phyloP scores from a whole-genome alignment of 2,888 invertebrate genomes.

The Zeuzera pyrina region DNA sequence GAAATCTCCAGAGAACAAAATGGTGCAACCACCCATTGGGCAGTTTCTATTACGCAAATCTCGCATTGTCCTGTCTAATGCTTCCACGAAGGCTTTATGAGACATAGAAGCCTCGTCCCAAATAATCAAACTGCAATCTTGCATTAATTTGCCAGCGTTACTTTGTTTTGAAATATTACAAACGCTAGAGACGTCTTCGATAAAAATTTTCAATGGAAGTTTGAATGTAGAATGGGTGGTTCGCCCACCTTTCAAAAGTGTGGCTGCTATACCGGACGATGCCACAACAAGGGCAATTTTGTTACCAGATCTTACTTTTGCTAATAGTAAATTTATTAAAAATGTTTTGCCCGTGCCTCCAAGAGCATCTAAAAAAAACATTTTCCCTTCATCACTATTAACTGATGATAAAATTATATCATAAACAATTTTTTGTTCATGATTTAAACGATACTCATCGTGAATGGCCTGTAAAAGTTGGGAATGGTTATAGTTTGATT shows the following conservation, averaged over 20 bases:
- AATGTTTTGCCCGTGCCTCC: constrained; percentile 16
- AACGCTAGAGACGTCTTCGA: neutral
- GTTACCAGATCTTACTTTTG: constrained; percentile 15
- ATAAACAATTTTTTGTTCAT: constrained; percentile 3
- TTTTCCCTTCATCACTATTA: constrained; percentile 16
- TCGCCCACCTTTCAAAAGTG: constrained; percentile 33
- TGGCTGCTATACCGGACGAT: constrained; percentile 22
- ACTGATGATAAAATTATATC: constrained; percentile 15
- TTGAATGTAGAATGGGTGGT: constrained; percentile 33
- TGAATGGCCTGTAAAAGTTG: constrained; percentile 1
- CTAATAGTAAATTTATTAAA: constrained; percentile 15
- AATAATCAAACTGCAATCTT: constrained; percentile 15
- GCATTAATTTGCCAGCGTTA: neutral
- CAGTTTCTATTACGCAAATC: constrained; percentile 13
- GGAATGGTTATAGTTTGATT: constrained; percentile 1
- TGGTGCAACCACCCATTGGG: neutral
- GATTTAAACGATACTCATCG: constrained; percentile 1
- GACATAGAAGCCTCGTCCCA: constrained; percentile 19
- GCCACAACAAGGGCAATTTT: constrained; percentile 31
- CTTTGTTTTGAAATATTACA: constrained; percentile 1
- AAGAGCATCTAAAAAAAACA: constrained; percentile 14
- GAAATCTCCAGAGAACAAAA: too few species aligned
- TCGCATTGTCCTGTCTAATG: constrained; percentile 15
- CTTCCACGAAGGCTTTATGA: constrained; percentile 13
- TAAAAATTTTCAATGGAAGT: constrained; percentile 15